phyloP scores from a whole-genome alignment of 2,113 vertebrate species.

The Psilopogon haemacephalus region DNA sequence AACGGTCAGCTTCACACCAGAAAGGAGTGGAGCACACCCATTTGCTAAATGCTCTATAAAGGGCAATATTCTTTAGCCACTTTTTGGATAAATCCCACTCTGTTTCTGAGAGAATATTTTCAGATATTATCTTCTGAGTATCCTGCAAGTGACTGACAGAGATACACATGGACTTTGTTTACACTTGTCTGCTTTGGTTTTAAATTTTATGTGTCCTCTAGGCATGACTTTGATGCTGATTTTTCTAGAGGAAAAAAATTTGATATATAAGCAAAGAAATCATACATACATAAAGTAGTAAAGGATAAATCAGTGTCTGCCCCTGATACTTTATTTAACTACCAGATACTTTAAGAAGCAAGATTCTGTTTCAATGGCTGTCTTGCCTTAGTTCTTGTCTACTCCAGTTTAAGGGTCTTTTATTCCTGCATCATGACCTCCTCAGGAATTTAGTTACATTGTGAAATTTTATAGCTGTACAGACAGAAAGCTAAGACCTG shows the following conservation, averaged over 20 bases:
- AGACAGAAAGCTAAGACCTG: slow-evolving; percentile 47
- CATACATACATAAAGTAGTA: slow-evolving; percentile 47
- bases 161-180: slow-evolving; percentile 76
- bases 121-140: slow-evolving; percentile 38
- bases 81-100: slow-evolving; percentile 2
- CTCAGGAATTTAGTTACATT: slow-evolving; percentile 48
- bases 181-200: slow-evolving; percentile 69
- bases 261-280: slow-evolving; percentile 71
- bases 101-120: slow-evolving; percentile 21
- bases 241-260: slow-evolving; percentile 20
- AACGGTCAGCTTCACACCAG: background rate
- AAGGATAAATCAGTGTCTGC: slow-evolving; percentile 67
- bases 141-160: slow-evolving; percentile 38
- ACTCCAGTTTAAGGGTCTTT: slow-evolving; percentile 49
- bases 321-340: background rate
- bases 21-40: background rate
- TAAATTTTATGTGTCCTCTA: slow-evolving; percentile 71
- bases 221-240: slow-evolving; percentile 75
- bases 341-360: slow-evolving; percentile 46
- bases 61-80: background rate
- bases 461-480: slow-evolving; percentile 58
- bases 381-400: slow-evolving; percentile 48
- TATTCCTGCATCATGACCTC: slow-evolving; percentile 51
- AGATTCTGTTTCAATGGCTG: slow-evolving; percentile 62
- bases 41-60: slow-evolving; percentile 10